A percentile compares a stretch with the other conserved stretches of the same genome.
phyloP scores from a whole-genome alignment of 2,888 invertebrate genomes.

The Pachliopta kotzebuea region DNA sequence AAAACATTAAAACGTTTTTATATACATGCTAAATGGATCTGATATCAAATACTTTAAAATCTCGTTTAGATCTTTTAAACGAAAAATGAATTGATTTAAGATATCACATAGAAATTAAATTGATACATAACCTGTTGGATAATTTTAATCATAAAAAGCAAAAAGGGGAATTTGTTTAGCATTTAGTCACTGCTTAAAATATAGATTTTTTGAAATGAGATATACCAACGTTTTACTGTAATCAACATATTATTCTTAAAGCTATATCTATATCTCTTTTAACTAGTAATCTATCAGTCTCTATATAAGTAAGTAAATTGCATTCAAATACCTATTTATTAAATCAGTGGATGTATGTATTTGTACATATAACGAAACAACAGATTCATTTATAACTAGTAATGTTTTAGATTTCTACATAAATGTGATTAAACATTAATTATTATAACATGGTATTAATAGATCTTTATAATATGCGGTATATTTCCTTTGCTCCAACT shows the following conservation, averaged over 20 bases:
- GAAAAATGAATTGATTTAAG: no score
- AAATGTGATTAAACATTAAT: neutral
- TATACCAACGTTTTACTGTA: neutral
- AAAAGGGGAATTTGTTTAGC: no score
- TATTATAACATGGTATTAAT: neutral
- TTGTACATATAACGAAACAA: neutral
- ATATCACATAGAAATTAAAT: no score
- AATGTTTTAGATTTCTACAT: neutral
- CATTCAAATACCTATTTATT: neutral
- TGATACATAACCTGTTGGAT: no score
- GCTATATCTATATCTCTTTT: neutral
- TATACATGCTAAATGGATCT: no score
- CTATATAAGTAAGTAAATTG: neutral
- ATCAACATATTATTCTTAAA: neutral
- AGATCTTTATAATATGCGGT: conserved; percentile 9
- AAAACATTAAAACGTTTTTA: no score
- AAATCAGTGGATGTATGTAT: neutral
- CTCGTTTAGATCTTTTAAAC: no score
- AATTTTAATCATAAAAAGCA: no score
- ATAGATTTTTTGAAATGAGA: no score
- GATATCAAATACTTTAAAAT: no score
- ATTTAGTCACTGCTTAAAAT: no score
- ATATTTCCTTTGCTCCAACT: conserved; percentile 15
- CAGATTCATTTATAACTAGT: neutral
- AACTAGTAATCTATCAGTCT: neutral